phyloP scores from a whole-genome alignment of 1,140 invertebrate genomes.

The Stegodyphus dumicola region DNA sequence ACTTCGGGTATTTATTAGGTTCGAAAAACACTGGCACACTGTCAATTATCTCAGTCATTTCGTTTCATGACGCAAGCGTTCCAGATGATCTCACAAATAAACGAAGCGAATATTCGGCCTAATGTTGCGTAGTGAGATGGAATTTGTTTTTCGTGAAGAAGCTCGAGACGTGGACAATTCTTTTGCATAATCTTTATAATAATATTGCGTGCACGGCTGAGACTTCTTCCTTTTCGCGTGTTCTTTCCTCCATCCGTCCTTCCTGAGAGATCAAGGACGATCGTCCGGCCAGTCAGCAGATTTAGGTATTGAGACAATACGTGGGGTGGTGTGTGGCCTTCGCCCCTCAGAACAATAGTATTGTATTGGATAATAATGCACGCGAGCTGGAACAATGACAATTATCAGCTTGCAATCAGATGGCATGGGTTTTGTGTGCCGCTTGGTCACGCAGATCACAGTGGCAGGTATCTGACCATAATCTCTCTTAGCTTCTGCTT shows the following conservation, averaged over 20 bases:
- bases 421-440: conserved; percentile 48
- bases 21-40: too few relatives aligned
- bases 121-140: too few relatives aligned
- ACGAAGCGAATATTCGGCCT: too few relatives aligned
- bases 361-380: conserved; percentile 59
- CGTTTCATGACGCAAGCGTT: too few relatives aligned
- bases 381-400: conserved; percentile 52
- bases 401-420: conserved; percentile 53
- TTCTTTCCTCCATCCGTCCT: conserved; percentile 40
- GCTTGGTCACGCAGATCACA: conserved; percentile 30
- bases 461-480: conserved; percentile 21
- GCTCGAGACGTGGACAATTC: background rate
- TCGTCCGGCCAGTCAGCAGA: conserved; percentile 17
- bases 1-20: too few relatives aligned
- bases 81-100: too few relatives aligned
- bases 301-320: conserved; percentile 26
- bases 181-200: background rate
- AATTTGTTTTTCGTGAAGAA: too few relatives aligned
- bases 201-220: conserved; percentile 15
- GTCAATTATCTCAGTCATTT: too few relatives aligned
- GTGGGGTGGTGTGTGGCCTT: conserved; percentile 43
- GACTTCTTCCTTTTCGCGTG: conserved; percentile 17
- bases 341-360: conserved; percentile 41
- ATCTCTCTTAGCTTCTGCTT: background rate
- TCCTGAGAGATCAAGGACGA: conserved; percentile 46